Percentiles rank a stretch among this genome's conserved stretches.
Conservation (phyloP, 2,797 vertebrate genomes). For the Naso thynnoides region DNA sequence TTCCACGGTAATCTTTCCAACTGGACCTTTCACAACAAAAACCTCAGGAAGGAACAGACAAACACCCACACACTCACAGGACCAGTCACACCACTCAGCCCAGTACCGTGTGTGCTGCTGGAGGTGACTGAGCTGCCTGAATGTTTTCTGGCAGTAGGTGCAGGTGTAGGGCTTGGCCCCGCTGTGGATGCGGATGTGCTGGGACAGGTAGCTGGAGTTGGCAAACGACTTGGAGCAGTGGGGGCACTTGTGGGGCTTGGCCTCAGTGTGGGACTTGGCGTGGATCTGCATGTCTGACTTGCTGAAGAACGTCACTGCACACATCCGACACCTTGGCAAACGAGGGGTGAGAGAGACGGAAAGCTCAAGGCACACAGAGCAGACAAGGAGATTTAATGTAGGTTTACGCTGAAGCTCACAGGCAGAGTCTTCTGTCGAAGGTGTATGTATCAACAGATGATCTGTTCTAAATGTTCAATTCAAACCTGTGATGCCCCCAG, state of each 20-base stretch:
- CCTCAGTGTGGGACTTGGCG: constrained; percentile 92
- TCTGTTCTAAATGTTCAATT: not conserved
- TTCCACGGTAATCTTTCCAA: no score
- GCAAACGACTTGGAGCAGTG: constrained; percentile 98
- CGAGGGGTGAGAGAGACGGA: constrained; percentile 23
- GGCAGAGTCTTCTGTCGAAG: not conserved
- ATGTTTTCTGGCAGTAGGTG: constrained; percentile 98
- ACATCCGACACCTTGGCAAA: constrained; percentile 93
- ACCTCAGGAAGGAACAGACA: constrained; percentile 7
- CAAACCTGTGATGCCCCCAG: not conserved
- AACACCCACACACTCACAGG: constrained; percentile 26
- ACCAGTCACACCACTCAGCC: constrained; percentile 9
- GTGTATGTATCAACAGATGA: not conserved
- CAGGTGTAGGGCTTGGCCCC: constrained; percentile 98
- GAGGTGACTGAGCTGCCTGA: constrained; percentile 98
- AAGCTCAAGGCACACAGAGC: constrained; percentile 7
- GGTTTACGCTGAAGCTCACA: not conserved
- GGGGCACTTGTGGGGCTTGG: constrained; percentile 98
- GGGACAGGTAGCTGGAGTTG: constrained; percentile 98
- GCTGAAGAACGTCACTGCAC: constrained; percentile 97
- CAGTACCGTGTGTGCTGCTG: constrained; percentile 80
- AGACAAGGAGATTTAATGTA: not conserved
- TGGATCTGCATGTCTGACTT: constrained; percentile 99
- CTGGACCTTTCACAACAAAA: not conserved
- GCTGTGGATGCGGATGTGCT: constrained; percentile 98